Conservation (phyloP, 2,797 vertebrate genomes). For the Aplochiton taeniatus region DNA sequence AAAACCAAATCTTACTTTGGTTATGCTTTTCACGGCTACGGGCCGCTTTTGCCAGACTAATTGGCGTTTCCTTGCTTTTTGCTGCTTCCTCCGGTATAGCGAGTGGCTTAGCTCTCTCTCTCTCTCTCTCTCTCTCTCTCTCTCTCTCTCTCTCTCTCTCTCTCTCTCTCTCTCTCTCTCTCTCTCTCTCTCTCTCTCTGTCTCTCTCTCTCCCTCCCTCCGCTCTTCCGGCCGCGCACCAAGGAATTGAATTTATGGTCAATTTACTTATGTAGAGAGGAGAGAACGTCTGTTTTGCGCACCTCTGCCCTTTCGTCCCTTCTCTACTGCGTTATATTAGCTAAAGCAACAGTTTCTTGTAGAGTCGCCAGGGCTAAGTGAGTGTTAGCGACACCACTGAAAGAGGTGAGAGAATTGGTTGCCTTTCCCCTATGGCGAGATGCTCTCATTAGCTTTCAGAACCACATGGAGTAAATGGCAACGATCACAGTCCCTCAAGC, state of each 20-base stretch:
- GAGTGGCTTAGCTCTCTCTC: constrained; percentile 37
- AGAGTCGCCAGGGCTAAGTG: constrained; percentile 19
- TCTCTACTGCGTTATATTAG: constrained; percentile 1
- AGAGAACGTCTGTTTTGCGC: constrained; percentile 54
- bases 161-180: constrained; percentile 8
- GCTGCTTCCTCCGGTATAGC: constrained; percentile 43
- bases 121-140: constrained; percentile 11
- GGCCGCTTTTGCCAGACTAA: constrained; percentile 56
- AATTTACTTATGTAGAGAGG: constrained; percentile 58
- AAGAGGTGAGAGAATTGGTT: constrained; percentile 1
- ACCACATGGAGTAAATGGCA: constrained; percentile 46
- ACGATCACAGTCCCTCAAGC: constrained; percentile 41
- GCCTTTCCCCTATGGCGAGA: constrained; percentile 20
- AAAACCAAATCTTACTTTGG: constrained; percentile 31
- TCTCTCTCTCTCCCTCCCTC: constrained; percentile 6
- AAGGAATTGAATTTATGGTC: constrained; percentile 62
- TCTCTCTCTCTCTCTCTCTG: constrained; percentile 11
- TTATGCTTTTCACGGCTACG: constrained; percentile 28
- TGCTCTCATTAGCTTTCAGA: constrained; percentile 66
- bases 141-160: neutral
- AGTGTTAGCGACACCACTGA: constrained; percentile 10
- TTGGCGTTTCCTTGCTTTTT: constrained; percentile 58
- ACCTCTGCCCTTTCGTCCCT: constrained; percentile 31
- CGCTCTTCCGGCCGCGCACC: constrained; percentile 27
- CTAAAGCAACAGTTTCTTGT: constrained; percentile 35